Evolutionary conservation across 2,888 invertebrate genomes (phyloP).

Genomic region (Tridacna crocea): DNA sequence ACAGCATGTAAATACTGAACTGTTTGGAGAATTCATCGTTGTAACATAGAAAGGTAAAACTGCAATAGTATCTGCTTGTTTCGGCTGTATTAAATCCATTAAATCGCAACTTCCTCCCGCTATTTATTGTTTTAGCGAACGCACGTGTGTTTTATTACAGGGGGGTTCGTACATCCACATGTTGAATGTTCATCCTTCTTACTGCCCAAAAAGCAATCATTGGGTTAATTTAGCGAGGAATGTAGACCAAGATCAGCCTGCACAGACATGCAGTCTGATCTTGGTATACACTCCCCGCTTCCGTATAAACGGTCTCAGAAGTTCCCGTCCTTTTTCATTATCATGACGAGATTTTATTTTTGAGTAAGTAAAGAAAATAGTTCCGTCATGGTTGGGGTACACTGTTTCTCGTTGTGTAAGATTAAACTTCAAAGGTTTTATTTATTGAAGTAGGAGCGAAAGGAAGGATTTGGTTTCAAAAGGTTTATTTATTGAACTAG

Average conservation of each 20-base stretch:
- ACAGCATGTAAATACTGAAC: too few relatives aligned
- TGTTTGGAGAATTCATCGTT: not conserved
- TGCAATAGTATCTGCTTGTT: constrained; percentile 33
- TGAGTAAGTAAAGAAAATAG: too few relatives aligned
- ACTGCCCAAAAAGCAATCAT: too few relatives aligned
- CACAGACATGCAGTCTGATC: too few relatives aligned
- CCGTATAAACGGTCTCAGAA: too few relatives aligned
- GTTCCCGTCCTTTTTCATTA: too few relatives aligned
- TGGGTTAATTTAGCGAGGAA: too few relatives aligned
- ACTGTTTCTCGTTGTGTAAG: not conserved
- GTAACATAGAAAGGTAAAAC: not conserved
- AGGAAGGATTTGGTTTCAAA: not conserved
- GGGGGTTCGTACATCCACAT: constrained; percentile 2
- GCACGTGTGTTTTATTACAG: constrained; percentile 34
- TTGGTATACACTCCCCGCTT: too few relatives aligned
- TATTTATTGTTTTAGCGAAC: constrained; percentile 34
- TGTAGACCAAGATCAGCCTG: too few relatives aligned
- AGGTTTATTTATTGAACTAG: too few relatives aligned
- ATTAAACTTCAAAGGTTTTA: constrained; percentile 9
- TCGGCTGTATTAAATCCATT: constrained; percentile 14
- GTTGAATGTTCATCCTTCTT: not conserved
- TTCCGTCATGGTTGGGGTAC: too few relatives aligned
- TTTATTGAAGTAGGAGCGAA: not conserved
- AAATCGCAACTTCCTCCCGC: constrained; percentile 30
- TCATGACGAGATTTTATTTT: too few relatives aligned